Conservation (phyloP, 1,140 invertebrate genomes). For the Kradibia gibbosae region DNA sequence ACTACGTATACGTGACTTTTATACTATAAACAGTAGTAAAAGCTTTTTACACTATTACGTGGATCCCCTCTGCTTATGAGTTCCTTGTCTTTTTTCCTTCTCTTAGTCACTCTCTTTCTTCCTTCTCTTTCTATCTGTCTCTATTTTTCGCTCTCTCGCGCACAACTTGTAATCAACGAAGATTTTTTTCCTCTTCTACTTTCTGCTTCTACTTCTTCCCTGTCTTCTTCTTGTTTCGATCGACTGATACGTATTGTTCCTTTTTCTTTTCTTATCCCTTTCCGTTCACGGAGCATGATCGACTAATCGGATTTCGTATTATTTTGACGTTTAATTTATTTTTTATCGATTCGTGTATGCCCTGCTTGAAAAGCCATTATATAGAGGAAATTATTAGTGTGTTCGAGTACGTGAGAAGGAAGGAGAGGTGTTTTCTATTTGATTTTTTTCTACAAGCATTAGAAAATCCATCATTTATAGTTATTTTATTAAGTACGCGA, state of each 20-base stretch:
- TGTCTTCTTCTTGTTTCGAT: constrained; percentile 4
- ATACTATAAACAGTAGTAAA: constrained; percentile 40
- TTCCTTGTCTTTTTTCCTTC: neutral
- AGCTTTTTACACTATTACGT: constrained; percentile 50
- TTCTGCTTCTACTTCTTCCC: neutral
- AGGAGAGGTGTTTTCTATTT: too few relatives aligned
- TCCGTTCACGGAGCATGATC: constrained; percentile 44
- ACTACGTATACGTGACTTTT: neutral
- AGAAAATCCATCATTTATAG: neutral
- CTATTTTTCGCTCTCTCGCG: constrained; percentile 7
- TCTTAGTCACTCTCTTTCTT: neutral
- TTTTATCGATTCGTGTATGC: constrained; percentile 18
- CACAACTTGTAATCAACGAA: constrained; percentile 27
- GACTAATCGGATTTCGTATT: constrained; percentile 41
- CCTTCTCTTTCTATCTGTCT: constrained; percentile 44
- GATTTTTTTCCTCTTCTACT: neutral
- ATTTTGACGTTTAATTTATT: constrained; percentile 43
- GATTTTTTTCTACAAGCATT: neutral
- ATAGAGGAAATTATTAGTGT: constrained; percentile 16
- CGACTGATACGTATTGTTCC: constrained; percentile 9
- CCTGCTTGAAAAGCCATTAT: neutral
- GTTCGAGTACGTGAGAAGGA: neutral
- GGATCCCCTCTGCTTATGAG: neutral
- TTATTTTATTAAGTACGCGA: neutral
- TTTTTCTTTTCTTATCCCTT: constrained; percentile 36